Conservation (phyloP, 1,140 invertebrate genomes). For the Aphis craccivora region DNA sequence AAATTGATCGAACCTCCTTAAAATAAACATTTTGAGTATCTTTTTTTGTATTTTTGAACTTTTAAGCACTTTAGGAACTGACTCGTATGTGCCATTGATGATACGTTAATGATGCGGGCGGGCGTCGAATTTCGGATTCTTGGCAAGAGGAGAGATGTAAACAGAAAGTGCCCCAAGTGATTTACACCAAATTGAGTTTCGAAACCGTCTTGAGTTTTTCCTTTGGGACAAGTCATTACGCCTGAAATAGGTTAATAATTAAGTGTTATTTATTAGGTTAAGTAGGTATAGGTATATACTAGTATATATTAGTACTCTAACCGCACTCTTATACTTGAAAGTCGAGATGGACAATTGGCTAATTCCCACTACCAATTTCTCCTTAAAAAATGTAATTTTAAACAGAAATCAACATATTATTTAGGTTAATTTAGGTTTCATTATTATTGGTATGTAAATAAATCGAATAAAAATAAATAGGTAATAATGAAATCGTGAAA, state of each 20-base stretch:
- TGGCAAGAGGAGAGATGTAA: conserved; percentile 80
- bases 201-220: conserved; percentile 69
- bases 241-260: conserved; percentile 61
- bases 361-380: background rate
- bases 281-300: background rate
- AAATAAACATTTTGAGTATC: background rate
- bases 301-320: too few relatives aligned
- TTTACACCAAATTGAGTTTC: conserved; percentile 82
- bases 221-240: conserved; percentile 75
- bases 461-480: background rate
- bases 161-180: conserved; percentile 83
- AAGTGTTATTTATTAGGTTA: too few relatives aligned
- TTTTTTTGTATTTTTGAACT: background rate
- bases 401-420: background rate
- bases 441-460: background rate
- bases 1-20: conserved; percentile 73
- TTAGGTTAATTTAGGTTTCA: background rate
- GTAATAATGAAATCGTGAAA: too few relatives aligned
- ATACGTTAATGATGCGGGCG: conserved; percentile 74
- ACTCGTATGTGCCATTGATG: conserved; percentile 72
- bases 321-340: background rate
- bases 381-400: background rate
- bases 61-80: conserved; percentile 59
- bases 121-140: conserved; percentile 70
- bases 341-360: background rate